Conservation (phyloP, 1,140 invertebrate species). For the Diabrotica virgifera region DNA sequence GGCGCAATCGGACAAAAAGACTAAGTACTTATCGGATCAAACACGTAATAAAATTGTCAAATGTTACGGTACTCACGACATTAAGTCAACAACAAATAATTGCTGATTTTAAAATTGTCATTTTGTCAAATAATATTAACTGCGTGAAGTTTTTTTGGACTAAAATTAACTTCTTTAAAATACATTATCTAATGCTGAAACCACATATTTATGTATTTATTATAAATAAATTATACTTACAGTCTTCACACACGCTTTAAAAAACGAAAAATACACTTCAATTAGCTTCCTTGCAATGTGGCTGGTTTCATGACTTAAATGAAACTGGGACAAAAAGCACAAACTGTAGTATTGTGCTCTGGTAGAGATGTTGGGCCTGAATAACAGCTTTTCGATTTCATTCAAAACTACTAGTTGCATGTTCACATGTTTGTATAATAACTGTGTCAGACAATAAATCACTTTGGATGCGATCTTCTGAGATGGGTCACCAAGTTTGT, state of each 20-base stretch:
- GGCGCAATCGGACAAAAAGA: too few relatives aligned
- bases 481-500: constrained; percentile 93
- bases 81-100: too few relatives aligned
- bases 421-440: constrained; percentile 83
- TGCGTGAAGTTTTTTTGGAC: too few relatives aligned
- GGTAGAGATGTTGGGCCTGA: constrained; percentile 76
- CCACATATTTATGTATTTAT: constrained; percentile 19
- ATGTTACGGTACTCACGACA: too few relatives aligned
- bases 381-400: constrained; percentile 88
- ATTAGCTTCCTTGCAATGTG: constrained; percentile 80
- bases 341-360: constrained; percentile 92
- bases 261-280: constrained; percentile 92
- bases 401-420: constrained; percentile 86
- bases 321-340: constrained; percentile 85
- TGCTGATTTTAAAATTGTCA: too few relatives aligned
- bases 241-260: constrained; percentile 87
- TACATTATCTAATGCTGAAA: constrained; percentile 27
- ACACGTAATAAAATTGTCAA: too few relatives aligned
- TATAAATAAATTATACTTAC: constrained; percentile 44
- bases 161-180: too few relatives aligned
- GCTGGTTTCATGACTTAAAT: constrained; percentile 67
- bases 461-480: constrained; percentile 84
- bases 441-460: constrained; percentile 78
- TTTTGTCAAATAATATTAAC: too few relatives aligned
- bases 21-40: too few relatives aligned